These are phyloP conservation scores for Leptinotarsa defecta DNA, from an alignment of 1,140 invertebrate species.

Conservation along the genomic window DNA sequence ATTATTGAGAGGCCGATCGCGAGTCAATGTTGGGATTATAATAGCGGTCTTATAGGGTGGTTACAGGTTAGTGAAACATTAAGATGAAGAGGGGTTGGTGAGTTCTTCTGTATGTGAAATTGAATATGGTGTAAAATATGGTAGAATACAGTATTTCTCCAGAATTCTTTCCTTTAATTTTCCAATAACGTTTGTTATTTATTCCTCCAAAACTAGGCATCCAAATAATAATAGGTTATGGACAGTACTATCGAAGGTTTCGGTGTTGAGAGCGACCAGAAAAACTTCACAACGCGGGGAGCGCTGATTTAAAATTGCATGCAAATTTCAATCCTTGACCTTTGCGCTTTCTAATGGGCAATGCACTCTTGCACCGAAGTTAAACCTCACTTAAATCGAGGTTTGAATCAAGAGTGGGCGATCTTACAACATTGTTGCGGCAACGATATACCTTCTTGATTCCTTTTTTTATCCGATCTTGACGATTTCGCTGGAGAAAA, in stretches of 20 bases:
- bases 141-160: too few species aligned
- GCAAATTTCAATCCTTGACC: slow-evolving; percentile 51
- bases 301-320: slow-evolving; percentile 43
- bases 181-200: too few species aligned
- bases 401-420: slow-evolving; percentile 28
- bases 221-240: too few species aligned
- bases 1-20: slow-evolving; percentile 9
- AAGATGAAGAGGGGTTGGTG: too few species aligned
- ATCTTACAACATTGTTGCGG: slow-evolving; percentile 24
- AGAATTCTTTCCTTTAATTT: too few species aligned
- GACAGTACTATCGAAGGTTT: too few species aligned
- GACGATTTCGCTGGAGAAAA: slow-evolving; percentile 21
- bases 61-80: too few species aligned
- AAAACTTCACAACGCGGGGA: slow-evolving; percentile 26
- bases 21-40: slow-evolving; percentile 21
- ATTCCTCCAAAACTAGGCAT: too few species aligned
- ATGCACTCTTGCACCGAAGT: slow-evolving; percentile 43
- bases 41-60: slow-evolving; percentile 2
- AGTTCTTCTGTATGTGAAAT: too few species aligned
- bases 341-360: slow-evolving; percentile 54
- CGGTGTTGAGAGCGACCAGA: background rate
- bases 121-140: too few species aligned
- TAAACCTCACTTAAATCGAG: slow-evolving; percentile 17
- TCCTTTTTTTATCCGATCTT: slow-evolving; percentile 20
- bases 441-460: slow-evolving; percentile 28